Base-by-base conservation (phyloP, 2,888 invertebrate genomes). In the Lapara coniferarum region DNA sequence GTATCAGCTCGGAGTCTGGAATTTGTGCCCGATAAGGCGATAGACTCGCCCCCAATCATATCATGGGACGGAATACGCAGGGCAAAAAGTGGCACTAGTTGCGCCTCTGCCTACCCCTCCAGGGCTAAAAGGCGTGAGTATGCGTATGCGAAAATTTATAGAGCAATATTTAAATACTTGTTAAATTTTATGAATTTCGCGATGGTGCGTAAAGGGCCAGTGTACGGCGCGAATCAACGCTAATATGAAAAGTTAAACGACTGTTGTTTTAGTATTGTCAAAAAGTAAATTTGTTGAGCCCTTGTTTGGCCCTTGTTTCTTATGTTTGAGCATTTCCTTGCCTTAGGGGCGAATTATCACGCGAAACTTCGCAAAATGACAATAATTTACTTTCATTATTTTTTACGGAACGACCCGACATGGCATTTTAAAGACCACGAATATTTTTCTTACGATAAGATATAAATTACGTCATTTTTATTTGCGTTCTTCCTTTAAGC, bases 201-300 rank as follows among this genome's bases (percentile, higher is more conserved):
- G 6, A 1, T 51, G 25, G 51, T 37, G 10, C 8, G 14, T 25
- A 51, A 6, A 14, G 16, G 37, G 44, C 56, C 8, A 57, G 13
- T 16, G 49, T 57, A 19, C 66, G 13, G 37, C 25, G 52, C 13
- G 78, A 82, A 78, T 74, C 75, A 75, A 78, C 75, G 77, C 76
- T 84, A 84, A 86, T 85, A 84, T 75, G 81, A 82, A 87, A 88
- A 88, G 88, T 88, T 88, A 83, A 83, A 89, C 85, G 85, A 85
- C 86, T 81, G 81, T 88, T 88, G 86, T 87, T 87, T 81, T 76
- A 81, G 76, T 80, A 81, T 85, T 86, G 83, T 87, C 85, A 85
- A 85, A 87, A 88, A 85, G 79, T 78, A 79, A 81, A 83, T 84
- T 81, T 81, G 79, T 79, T 75, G 69, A 76, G 75, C 72, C 73